These are phyloP conservation scores for Yponomeuta sedellus DNA, from an alignment of 2,888 invertebrate genomes.

Conservation along the genomic window DNA sequence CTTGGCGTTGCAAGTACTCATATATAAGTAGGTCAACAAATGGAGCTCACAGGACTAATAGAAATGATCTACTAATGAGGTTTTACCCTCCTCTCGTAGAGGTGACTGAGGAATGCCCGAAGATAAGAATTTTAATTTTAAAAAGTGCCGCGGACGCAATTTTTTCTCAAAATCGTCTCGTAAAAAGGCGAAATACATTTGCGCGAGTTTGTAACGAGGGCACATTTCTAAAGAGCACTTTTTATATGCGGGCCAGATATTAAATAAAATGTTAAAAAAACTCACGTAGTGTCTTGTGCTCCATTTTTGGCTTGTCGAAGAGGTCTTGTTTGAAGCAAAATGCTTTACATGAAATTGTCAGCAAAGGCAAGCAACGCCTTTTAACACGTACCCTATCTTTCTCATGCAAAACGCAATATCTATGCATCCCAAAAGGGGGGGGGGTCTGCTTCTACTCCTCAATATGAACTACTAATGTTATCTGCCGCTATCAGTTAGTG, in stretches of 20 bases:
- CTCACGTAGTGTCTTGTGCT: neutral
- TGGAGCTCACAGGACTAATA: neutral
- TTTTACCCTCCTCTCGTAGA: slow-evolving; percentile 15
- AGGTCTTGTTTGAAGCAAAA: neutral
- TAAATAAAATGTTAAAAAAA: neutral
- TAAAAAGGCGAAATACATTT: slow-evolving; percentile 26
- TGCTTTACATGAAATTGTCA: neutral
- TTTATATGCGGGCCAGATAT: slow-evolving; percentile 19
- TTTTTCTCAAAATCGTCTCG: slow-evolving; percentile 26
- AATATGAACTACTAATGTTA: too few species aligned
- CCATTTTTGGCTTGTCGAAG: neutral
- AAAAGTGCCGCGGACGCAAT: slow-evolving; percentile 35
- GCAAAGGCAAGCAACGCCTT: neutral
- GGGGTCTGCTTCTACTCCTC: too few species aligned
- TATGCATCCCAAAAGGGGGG: too few species aligned
- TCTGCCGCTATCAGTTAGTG: too few species aligned
- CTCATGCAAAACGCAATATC: neutral
- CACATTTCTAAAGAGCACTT: slow-evolving; percentile 22
- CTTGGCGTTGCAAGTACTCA: neutral
- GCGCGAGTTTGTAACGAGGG: slow-evolving; percentile 18
- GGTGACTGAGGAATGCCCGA: slow-evolving; percentile 14
- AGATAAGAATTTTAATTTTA: slow-evolving; percentile 35
- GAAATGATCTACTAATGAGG: slow-evolving; percentile 16
- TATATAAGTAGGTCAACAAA: slow-evolving; percentile 3
- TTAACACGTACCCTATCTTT: neutral